phyloP scores from a whole-genome alignment of 2,797 vertebrate species.

The Eutrigla gurnardus region DNA sequence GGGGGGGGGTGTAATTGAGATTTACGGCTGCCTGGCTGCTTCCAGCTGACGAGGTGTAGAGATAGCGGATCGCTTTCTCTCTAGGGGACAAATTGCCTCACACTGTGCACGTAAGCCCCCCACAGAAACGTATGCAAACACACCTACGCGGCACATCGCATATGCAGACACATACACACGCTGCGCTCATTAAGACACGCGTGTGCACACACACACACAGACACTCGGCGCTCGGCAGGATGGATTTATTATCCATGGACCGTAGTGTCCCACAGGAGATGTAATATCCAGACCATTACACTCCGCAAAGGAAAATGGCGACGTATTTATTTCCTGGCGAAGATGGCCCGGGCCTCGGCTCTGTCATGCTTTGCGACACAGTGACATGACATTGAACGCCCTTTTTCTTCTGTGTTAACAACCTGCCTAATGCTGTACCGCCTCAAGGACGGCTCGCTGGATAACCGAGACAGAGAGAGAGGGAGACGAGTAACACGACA shows the following conservation, averaged over 20 bases:
- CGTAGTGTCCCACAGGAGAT: conserved; percentile 78
- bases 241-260: conserved; percentile 79
- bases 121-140: conserved; percentile 41
- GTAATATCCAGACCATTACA: conserved; percentile 84
- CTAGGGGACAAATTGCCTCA: conserved; percentile 74
- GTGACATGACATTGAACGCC: conserved; percentile 83
- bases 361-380: conserved; percentile 69
- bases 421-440: conserved; percentile 62
- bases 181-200: conserved; percentile 44
- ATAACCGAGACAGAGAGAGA: conserved; percentile 63
- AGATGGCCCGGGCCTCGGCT: conserved; percentile 64
- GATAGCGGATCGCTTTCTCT: conserved; percentile 68
- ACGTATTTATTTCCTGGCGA: conserved; percentile 80
- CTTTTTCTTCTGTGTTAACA: conserved; percentile 73
- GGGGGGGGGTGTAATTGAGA: conserved; percentile 72
- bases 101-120: conserved; percentile 52
- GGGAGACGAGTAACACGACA: conserved; percentile 10
- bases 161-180: conserved; percentile 40
- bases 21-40: conserved; percentile 89
- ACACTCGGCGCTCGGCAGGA: conserved; percentile 25
- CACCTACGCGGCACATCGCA: conserved; percentile 20
- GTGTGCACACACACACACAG: conserved; percentile 8
- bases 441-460: conserved; percentile 76
- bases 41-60: conserved; percentile 87
- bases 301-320: conserved; percentile 72